Conservation (phyloP, 2,888 invertebrate species). For the Andrena praecox region DNA sequence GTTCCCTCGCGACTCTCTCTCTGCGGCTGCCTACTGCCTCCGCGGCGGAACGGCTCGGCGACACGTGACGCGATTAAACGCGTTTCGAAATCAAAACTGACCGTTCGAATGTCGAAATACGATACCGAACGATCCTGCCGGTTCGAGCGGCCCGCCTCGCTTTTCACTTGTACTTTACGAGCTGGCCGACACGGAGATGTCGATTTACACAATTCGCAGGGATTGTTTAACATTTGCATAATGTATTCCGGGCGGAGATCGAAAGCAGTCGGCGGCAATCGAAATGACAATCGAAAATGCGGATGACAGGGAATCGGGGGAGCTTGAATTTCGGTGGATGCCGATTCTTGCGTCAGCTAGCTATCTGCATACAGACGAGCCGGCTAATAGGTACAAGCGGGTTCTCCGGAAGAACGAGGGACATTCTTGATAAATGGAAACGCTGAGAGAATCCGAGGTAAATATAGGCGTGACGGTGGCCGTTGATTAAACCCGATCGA, state of each 20-base stretch:
- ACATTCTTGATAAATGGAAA: constrained; percentile 68
- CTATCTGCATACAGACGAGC: constrained; percentile 56
- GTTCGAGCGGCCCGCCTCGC: constrained; percentile 3
- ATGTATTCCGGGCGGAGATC: constrained; percentile 27
- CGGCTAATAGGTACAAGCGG: constrained; percentile 67
- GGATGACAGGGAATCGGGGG: constrained; percentile 16
- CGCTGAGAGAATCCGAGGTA: constrained; percentile 45
- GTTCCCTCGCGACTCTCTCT: too few species aligned
- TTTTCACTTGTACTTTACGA: constrained; percentile 9
- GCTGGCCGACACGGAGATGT: not conserved
- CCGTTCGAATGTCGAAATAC: not conserved
- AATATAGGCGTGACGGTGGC: constrained; percentile 17
- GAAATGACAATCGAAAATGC: not conserved
- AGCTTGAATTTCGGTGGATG: constrained; percentile 37
- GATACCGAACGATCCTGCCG: not conserved
- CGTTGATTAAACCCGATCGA: not conserved
- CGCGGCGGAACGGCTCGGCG: too few species aligned
- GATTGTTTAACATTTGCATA: constrained; percentile 38
- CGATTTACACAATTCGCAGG: constrained; percentile 36
- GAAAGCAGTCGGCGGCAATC: constrained; percentile 15
- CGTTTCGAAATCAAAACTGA: not conserved
- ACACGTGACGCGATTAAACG: not conserved
- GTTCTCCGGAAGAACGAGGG: not conserved
- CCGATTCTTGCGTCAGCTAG: constrained; percentile 13
- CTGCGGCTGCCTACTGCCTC: too few species aligned